Base-by-base conservation (phyloP, 2,797 vertebrate genomes). In the Huso huso region DNA sequence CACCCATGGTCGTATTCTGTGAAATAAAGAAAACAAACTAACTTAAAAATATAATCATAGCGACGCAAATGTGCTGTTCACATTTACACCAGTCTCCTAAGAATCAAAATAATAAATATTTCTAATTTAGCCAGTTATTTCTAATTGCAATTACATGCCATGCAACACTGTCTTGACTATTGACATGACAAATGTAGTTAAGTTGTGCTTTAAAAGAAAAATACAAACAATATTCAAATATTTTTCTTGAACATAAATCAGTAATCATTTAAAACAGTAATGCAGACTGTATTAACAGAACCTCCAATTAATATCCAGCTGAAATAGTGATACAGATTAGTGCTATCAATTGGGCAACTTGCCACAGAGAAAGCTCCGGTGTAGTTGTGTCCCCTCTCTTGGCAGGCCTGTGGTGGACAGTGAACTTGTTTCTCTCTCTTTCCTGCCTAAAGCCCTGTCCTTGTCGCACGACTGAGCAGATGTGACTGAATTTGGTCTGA, bases 401-500 rank as follows among this genome's bases (percentile, higher is more conserved):
- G 91, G 86, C 80, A 81, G 87, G 86, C 84, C 89, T 72, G 82
- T 78, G 84, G 91, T 84, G 82, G 86, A 91, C 88, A 92, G 88
- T 90, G 87, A 92, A 91, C 90, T 91, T 90, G 87, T 87, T 83
- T 84, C 88, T 89, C 89, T 87, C 90, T 78, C 90, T 91, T 86
- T 90, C 90, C 87, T 82, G 90, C 91, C 93, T 93, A 93, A 94
- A 93, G 92, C 89, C 89, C 88, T 89, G 86, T 87, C 90, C 82
- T 89, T 92, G 91, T 93, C 91, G 92, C 94, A 93, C 88, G 91
- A 94, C 90, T 95, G 93, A 95, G 90, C 95, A 95, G 89, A 93
- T 91, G 90, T 95, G 93, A 98, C 91, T 89, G 91, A 90, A 97
- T 96, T 83, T 84, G 83, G 89, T 91, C 87, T 95, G 94, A 97